Base-by-base conservation (phyloP, 1,140 invertebrate genomes). In the Bathynomus jamesi region DNA sequence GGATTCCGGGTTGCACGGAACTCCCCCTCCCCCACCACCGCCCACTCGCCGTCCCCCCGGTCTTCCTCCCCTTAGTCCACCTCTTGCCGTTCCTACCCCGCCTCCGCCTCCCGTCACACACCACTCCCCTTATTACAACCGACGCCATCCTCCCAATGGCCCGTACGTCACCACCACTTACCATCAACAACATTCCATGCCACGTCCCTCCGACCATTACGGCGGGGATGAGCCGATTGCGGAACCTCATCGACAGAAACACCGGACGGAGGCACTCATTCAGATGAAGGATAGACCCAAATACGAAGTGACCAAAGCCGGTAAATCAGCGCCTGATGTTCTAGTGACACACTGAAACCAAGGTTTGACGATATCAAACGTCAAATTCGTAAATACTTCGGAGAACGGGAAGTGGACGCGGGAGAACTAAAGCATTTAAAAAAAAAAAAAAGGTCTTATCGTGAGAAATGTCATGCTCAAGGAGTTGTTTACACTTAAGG, bases 241-340 rank as follows among this genome's bases (percentile, higher is more conserved):
- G 46, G 70, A 78, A 71, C 67, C 79, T 70, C 21, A 80, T 74
- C 17, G 78, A 74, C 70, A 73, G 63, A 65, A 70, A 67, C 79
- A 76, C 78, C 79, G 79, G 61, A 87, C 87, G 0, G 88, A 89
- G 75, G 87, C 87, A 3, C 85, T 87, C 63, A 88, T 89, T 65
- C 87, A 89, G 72, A 85, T 89, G 82, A 84, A 85, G 53, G 82
- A 85, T 28, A 70, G 69, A 28, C 62, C 69, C 60, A 77, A 60
- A 46, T 68, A 74, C 53, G 69, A 77, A 21, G 31, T 78, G n/a
- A 72, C 71, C 21, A 75, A 77, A 46, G 74, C 90, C 13, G 90
- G 89, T 10, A 91, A 92, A 80, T 92, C 91, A 61, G 91, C 91
- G 0, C 91, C 91, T 24, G 92, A 94, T 80, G 91, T 93, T 67